These are phyloP conservation scores for Pimpla rufipes DNA, from an alignment of 2,888 invertebrate genomes.

Conservation along the genomic window DNA sequence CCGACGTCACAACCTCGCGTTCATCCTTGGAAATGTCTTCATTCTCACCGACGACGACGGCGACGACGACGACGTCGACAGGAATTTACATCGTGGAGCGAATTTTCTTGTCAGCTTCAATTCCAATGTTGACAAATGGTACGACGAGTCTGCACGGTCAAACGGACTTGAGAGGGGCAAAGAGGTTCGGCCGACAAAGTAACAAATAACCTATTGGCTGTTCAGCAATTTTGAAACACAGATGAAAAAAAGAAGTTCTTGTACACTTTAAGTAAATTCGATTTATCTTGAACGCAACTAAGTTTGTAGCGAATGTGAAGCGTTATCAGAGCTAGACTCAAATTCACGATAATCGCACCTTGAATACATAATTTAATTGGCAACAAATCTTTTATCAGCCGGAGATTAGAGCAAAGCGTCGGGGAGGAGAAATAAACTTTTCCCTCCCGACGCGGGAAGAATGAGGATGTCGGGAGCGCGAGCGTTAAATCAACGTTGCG, in stretches of 20 bases:
- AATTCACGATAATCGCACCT: background rate
- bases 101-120: conserved; percentile 35
- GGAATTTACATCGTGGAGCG: conserved; percentile 46
- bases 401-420: background rate
- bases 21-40: conserved; percentile 53
- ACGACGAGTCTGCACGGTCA: too few relatives aligned
- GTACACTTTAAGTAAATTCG: too few relatives aligned
- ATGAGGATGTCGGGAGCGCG: conserved; percentile 33
- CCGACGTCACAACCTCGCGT: conserved; percentile 23
- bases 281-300: background rate
- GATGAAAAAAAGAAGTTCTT: too few relatives aligned
- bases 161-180: background rate
- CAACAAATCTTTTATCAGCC: background rate
- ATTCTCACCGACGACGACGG: conserved; percentile 21
- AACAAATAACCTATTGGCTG: too few relatives aligned
- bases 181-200: background rate
- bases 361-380: background rate
- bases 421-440: background rate
- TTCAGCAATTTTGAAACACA: too few relatives aligned
- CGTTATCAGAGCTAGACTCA: background rate
- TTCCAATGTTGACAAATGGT: conserved; percentile 11
- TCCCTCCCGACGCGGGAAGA: background rate
- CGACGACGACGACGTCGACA: conserved; percentile 13
- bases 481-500: conserved; percentile 42
- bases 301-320: background rate